phyloP scores from a whole-genome alignment of 2,113 vertebrate genomes.

The Pelobates fuscus region DNA sequence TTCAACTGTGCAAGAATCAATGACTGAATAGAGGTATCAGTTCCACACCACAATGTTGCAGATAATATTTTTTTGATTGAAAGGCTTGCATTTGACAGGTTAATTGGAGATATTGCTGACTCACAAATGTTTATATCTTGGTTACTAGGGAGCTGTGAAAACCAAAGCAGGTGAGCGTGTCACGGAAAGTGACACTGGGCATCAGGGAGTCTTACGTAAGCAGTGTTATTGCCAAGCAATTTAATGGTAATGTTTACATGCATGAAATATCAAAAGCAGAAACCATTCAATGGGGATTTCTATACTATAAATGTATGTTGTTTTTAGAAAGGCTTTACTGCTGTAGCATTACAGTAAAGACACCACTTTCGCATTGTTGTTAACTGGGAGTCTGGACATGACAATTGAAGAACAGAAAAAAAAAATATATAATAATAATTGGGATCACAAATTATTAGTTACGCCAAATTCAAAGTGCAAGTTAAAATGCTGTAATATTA shows the following conservation, averaged over 20 bases:
- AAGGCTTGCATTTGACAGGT: too few relatives aligned
- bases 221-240: not conserved
- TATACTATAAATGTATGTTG: not conserved
- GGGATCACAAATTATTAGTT: not conserved
- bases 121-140: not conserved
- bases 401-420: too few relatives aligned
- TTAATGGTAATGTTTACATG: not conserved
- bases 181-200: not conserved
- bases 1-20: too few relatives aligned
- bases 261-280: not conserved
- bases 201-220: not conserved
- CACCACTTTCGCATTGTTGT: too few relatives aligned
- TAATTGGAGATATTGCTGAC: not conserved
- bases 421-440: too few relatives aligned
- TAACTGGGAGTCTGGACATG: too few relatives aligned
- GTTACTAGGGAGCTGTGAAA: not conserved
- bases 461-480: not conserved
- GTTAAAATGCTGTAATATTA: not conserved
- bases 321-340: not conserved
- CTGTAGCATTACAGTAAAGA: not conserved
- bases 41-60: too few relatives aligned
- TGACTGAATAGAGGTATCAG: too few relatives aligned
- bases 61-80: too few relatives aligned
- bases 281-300: not conserved
- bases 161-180: not conserved